Evolutionary conservation across 2,888 invertebrate species (phyloP).

Genomic region (Platycnemis pennipes): DNA sequence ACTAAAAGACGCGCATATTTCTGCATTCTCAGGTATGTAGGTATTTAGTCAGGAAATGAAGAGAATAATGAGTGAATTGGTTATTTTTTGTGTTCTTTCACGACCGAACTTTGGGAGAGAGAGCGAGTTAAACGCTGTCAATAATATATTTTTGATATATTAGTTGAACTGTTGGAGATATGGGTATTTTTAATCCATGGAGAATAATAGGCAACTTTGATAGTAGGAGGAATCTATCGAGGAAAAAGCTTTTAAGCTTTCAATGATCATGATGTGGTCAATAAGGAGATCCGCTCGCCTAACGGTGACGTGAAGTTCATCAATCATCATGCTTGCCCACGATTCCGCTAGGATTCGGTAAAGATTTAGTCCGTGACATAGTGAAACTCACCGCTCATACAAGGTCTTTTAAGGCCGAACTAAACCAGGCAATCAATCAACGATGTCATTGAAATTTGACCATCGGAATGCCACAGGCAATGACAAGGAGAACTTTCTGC

Average conservation of each 20-base stretch:
- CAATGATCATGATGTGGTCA: not conserved
- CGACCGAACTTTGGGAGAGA: not conserved
- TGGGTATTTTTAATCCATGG: not conserved
- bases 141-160: not conserved
- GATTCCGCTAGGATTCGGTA: slow-evolving; percentile 1
- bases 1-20: too few species aligned
- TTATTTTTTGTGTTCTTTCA: too few species aligned
- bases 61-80: too few species aligned
- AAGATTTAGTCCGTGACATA: slow-evolving; percentile 40
- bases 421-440: slow-evolving; percentile 36
- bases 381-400: not conserved
- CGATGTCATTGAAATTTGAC: not conserved
- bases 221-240: not conserved
- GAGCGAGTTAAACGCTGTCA: not conserved
- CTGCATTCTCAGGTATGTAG: too few species aligned
- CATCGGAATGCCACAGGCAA: not conserved
- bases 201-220: not conserved
- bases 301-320: not conserved
- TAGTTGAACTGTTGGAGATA: not conserved
- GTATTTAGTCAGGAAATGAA: too few species aligned
- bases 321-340: not conserved
- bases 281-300: not conserved
- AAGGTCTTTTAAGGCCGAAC: not conserved
- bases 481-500: not conserved
- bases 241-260: slow-evolving; percentile 24